Evolutionary conservation across 2,113 vertebrate genomes (phyloP).

Genomic region (Corythoichthys haematopterus): DNA sequence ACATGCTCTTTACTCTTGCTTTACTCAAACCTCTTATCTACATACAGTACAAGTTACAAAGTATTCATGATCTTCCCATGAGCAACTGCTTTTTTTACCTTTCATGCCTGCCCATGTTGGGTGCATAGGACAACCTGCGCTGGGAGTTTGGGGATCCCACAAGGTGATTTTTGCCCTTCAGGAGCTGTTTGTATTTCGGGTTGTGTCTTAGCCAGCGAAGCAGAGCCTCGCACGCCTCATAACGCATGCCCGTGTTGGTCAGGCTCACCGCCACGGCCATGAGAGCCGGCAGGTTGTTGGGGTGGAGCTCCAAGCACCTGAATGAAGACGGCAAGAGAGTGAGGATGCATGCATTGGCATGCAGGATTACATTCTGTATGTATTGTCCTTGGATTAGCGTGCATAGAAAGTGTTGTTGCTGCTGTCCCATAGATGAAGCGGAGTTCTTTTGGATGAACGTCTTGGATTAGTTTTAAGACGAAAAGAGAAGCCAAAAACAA

Average conservation of each 20-base stretch:
- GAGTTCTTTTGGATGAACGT: constrained; percentile 11
- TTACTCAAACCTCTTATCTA: too few relatives aligned
- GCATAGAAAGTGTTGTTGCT: neutral
- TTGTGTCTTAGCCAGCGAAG: constrained; percentile 90
- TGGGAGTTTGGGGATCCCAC: constrained; percentile 81
- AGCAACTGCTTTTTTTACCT: constrained; percentile 29
- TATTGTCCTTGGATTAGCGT: neutral
- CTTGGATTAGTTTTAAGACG: constrained; percentile 37
- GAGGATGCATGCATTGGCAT: neutral
- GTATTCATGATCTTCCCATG: too few relatives aligned
- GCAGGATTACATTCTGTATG: neutral
- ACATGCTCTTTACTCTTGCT: too few relatives aligned
- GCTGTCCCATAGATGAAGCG: constrained; percentile 1
- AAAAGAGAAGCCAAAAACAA: constrained; percentile 33
- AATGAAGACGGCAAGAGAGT: constrained; percentile 36
- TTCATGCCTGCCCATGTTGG: constrained; percentile 49
- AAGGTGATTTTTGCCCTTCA: constrained; percentile 75
- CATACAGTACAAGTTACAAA: too few relatives aligned
- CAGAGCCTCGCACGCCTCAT: constrained; percentile 88
- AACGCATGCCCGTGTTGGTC: constrained; percentile 90
- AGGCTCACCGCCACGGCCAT: constrained; percentile 96
- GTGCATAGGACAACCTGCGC: constrained; percentile 77
- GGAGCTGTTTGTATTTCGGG: constrained; percentile 87
- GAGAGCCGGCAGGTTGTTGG: constrained; percentile 89
- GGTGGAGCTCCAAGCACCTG: constrained; percentile 96